Conservation (phyloP, 2,113 vertebrate genomes). For the Thunnus maccoyii region DNA sequence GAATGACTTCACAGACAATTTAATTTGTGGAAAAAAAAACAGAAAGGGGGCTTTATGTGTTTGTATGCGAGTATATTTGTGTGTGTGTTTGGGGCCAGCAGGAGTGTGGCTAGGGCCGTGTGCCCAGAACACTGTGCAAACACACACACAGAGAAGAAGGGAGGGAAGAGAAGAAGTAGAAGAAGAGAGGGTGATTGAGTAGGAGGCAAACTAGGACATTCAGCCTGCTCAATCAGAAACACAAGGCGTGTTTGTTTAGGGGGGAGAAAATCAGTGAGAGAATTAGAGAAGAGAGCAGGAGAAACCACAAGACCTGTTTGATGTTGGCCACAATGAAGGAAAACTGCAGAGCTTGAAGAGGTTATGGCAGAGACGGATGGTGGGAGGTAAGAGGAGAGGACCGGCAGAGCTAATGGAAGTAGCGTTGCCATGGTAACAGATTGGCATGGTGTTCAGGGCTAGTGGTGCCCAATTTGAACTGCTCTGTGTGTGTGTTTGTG, state of each 20-base stretch:
- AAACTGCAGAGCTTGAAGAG: constrained; percentile 58
- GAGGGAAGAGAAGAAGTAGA: constrained; percentile 12
- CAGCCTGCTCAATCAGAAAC: constrained; percentile 54
- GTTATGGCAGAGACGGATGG: constrained; percentile 55
- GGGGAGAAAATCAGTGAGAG: constrained; percentile 32
- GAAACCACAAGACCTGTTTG: constrained; percentile 57
- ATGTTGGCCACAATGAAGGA: constrained; percentile 50
- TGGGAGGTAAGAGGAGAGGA: constrained; percentile 51
- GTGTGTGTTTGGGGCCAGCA: constrained; percentile 35
- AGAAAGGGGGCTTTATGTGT: constrained; percentile 24
- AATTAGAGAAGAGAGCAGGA: constrained; percentile 49
- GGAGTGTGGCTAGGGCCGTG: constrained; percentile 42
- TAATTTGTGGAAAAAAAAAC: constrained; percentile 29
- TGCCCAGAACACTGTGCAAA: constrained; percentile 63
- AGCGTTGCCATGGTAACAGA: constrained; percentile 82
- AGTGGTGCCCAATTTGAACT: constrained; percentile 50
- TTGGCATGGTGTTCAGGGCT: constrained; percentile 66
- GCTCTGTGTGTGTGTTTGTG: constrained; percentile 37
- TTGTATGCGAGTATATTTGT: constrained; percentile 26
- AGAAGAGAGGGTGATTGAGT: constrained; percentile 53
- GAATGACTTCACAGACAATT: constrained; percentile 26
- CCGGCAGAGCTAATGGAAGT: constrained; percentile 53
- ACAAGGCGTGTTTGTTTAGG: constrained; percentile 63
- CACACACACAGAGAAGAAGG: constrained; percentile 49
- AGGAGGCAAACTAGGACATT: constrained; percentile 47